A percentile compares a stretch with the other conserved stretches of the same genome.
phyloP scores from a whole-genome alignment of 2,888 invertebrate species.

The Exocentrus adspersus region DNA sequence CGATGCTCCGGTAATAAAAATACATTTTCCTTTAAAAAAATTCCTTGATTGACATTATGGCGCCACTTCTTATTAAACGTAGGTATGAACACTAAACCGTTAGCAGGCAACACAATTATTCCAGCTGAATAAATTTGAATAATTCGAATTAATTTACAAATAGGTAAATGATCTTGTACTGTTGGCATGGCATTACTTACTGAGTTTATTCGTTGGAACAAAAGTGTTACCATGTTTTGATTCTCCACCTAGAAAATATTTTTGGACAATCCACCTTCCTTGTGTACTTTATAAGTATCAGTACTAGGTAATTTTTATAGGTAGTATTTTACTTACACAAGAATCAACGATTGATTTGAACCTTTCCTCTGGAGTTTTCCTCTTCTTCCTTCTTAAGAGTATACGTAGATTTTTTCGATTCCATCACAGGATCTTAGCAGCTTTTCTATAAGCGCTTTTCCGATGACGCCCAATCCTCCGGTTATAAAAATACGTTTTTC shows the following conservation, averaged over 20 bases:
- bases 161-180: too few species aligned
- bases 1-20: constrained; percentile 36
- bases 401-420: constrained; percentile 15
- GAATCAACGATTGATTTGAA: constrained; percentile 68
- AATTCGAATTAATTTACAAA: too few species aligned
- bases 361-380: constrained; percentile 71
- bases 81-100: too few species aligned
- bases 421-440: constrained; percentile 29
- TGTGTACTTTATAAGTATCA: too few species aligned
- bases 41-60: constrained; percentile 6
- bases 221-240: too few species aligned
- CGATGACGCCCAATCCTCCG: constrained; percentile 37
- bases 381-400: constrained; percentile 66
- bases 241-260: too few species aligned
- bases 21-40: constrained; percentile 29
- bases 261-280: too few species aligned
- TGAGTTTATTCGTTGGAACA: too few species aligned
- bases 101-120: too few species aligned
- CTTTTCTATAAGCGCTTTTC: constrained; percentile 39
- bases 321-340: constrained; percentile 67
- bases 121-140: neutral
- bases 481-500: constrained; percentile 35
- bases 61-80: neutral
- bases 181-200: too few species aligned
- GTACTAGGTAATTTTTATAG: too few species aligned